Evolutionary conservation across 2,113 vertebrate species (phyloP), one percentile per base, ranked within the genome.

Genomic region (Anas platyrhynchos): DNA sequence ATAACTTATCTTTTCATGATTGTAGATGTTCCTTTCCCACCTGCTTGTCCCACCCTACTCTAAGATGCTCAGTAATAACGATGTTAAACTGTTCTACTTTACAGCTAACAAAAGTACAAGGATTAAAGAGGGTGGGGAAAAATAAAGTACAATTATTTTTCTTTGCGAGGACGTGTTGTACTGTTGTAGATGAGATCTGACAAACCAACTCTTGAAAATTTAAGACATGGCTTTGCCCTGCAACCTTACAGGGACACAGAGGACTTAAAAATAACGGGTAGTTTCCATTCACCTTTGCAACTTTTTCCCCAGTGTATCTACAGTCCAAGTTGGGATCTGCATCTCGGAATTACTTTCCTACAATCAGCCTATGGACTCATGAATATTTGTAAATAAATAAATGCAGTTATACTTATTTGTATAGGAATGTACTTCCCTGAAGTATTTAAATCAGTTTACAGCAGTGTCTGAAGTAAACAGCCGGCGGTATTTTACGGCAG

Each of bases 121-220:
- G 52, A 92, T 81, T 93, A 88, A 92, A 61, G 48, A 84, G 25
- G 18, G 65, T 43, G 20, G 38, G 38, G 29, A 13, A 54, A 74
- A 85, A 83, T 43, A 16, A 88, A 91, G 74, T n/a, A 65, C 43
- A 44, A 59, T 88, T 41, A 66, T 74, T 96, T 80, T 91, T 68
- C 65, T 81, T 59, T 38, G 65, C 46, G 21, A 23, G 8, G 54
- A 59, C 50, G 23, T 41, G 29, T 84, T 31, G 10, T 68, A 65
- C 48, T 83, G 50, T 54, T 69, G 50, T 34, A 81, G 88, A 86
- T 17, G 56, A 67, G 46, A 62, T 50, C 77, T 78, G 69, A 72
- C 31, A 27, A 72, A 72, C 18, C 34, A 54, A 34, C 50, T 72
- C 18, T 52, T 72, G 41, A 83, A 91, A 77, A 77, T 46, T 55